These are phyloP conservation scores for Lithodes maja DNA, from an alignment of 2,888 invertebrate species.

Conservation along the genomic window DNA sequence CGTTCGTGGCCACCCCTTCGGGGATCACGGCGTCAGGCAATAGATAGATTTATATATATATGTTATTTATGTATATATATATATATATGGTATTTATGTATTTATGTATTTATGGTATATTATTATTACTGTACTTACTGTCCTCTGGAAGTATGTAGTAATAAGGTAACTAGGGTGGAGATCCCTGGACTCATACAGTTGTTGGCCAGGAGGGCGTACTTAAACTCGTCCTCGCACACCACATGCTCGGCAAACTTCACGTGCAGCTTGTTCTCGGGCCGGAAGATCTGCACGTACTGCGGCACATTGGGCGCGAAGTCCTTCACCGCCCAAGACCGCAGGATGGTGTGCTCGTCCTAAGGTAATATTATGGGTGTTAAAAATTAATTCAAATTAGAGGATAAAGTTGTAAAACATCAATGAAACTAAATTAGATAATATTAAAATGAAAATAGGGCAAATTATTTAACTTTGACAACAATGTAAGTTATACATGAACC, in stretches of 20 bases:
- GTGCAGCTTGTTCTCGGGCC: slow-evolving; percentile 98
- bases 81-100: too few relatives aligned
- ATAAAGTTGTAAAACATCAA: too few relatives aligned
- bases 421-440: too few relatives aligned
- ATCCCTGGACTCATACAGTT: slow-evolving; percentile 99
- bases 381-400: too few relatives aligned
- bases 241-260: slow-evolving; percentile 99
- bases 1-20: too few relatives aligned
- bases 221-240: slow-evolving; percentile 99
- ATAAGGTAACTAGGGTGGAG: slow-evolving; percentile 94
- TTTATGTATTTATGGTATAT: too few relatives aligned
- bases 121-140: slow-evolving; percentile 83
- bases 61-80: too few relatives aligned
- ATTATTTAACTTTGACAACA: too few relatives aligned
- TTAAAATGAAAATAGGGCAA: too few relatives aligned
- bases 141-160: slow-evolving; percentile 97
- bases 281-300: slow-evolving; percentile 98
- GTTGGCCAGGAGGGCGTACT: slow-evolving; percentile 97
- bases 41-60: too few relatives aligned
- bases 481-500: too few relatives aligned
- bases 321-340: slow-evolving; percentile 97
- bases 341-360: slow-evolving; percentile 85
- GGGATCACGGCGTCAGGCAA: too few relatives aligned
- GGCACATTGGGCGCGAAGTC: slow-evolving; percentile 97
- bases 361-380: neutral